Evolutionary conservation across 2,113 vertebrate genomes (phyloP), one percentile per base, ranked within the genome.

Genomic region (Dolichotis patagonum): DNA sequence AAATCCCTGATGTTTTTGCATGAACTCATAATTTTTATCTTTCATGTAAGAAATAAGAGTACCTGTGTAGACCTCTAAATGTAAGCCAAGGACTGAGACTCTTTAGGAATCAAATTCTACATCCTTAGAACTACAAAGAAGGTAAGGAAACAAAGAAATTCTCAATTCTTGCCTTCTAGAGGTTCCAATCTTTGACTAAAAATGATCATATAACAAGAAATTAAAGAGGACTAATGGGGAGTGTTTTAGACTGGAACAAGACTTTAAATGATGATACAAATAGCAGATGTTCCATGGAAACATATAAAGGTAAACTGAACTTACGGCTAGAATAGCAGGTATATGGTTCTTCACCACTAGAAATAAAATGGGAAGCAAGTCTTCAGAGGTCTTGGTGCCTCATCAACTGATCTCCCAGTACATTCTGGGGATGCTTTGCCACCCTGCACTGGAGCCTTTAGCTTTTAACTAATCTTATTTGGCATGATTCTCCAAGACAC

Each of bases 391-490:
- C 49, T 83, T 73, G 58, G 35, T 82, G 14, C 9, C 22, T 82
- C 46, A 90, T 62, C 43, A 35, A 56, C 3, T 71, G 89, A 60
- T 38, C 85, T 91, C 81, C 90, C 49, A 30, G 26, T 52, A 46
- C 83, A 90, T 95, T 96, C 80, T 32, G 26, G 69, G 83, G 93
- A 87, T 20, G 7, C 22, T 38, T 63, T 71, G 52, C 7, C 78
- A 96, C 43, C 32, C 73, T 35, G 93, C 46, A 95, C 58, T 12
- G 75, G 89, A 83, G 82, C 19, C 75, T 85, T 86, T 52, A 91
- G 58, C 90, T 97, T 94, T 54, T 83, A 96, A 73, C 69, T 96
- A 97, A 98, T 90, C 93, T 95, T 30, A 96, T 94, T 97, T 96
- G 90, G 85, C 78, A 87, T 92, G 77, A 93, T 96, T 95, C 85